Evolutionary conservation across 2,888 invertebrate genomes (phyloP), one percentile per base, ranked within the genome.

Genomic region (Azorinus chamasolen): DNA sequence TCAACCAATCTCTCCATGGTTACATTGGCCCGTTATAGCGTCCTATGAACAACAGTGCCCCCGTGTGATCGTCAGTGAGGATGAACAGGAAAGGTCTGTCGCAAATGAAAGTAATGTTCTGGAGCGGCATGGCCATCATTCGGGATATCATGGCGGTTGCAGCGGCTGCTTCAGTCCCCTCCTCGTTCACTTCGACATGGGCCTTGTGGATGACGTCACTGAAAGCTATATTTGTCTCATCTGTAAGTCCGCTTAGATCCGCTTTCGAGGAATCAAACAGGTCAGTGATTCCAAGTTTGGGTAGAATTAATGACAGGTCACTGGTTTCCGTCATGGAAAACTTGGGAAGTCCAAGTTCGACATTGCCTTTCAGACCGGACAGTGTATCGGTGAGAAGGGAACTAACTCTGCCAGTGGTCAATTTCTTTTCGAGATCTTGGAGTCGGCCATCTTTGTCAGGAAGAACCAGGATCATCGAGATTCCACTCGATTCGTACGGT

Each of bases 401-500:
- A 22, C 10, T 5, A 5, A 79, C 1, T 37, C 27, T 45, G 0
- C 58, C 64, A 0, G 53, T 10, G 8, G 70, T 59, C 24, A 85
- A 10, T 14, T 20, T 37, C 10, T 43, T 14, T 65, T 85, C 82
- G 10, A 85, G 20, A 3, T 32, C 22, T 1, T 22, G 20, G 14
- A 85, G 46, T 24, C 85, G 83, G n/a, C 77, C 75, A n/a, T 58
- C 61, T 18, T 69, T 55, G 16, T 79, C 57, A 0, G 85, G 85
- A 37, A 79, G 66, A 25, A 85, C 39, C 5, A 83, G 55, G 3
- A 79, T 65, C 70, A 77, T 63, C 18, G 66, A 58, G 14, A 74
- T 14, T 1, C 46, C 41, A 16, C 65, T 51, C 6, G 58, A 78
- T 18, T 83, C 78, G 88, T 97, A 98, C 0, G 95, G 95, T 90